A percentile compares a stretch with the other conserved stretches of the same genome.
Evolutionary conservation across 2,888 invertebrate genomes (phyloP).

Genomic region (Margaritifera margaritifera): DNA sequence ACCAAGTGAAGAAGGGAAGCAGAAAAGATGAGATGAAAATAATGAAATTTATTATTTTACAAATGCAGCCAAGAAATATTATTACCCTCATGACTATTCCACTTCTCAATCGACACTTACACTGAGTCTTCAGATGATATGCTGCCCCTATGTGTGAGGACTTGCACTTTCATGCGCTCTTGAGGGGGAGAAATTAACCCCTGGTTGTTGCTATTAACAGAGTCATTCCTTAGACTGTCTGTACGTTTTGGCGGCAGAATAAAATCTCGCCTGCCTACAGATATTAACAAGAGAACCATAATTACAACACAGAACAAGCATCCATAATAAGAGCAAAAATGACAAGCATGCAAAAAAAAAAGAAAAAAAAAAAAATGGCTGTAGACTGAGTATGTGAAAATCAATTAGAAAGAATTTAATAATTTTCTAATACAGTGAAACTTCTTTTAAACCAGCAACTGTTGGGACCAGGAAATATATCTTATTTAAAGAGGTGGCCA

Average conservation of each 20-base stretch:
- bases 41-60: no score
- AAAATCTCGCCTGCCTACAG: constrained; percentile 46
- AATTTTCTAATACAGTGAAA: not conserved
- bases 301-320: constrained; percentile 11
- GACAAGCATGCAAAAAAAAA: no score
- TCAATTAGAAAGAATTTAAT: not conserved
- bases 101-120: constrained; percentile 34
- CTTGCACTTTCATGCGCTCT: constrained; percentile 58
- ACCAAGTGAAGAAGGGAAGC: no score
- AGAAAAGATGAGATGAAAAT: no score
- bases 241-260: constrained; percentile 61
- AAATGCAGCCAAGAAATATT: no score
- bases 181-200: constrained; percentile 19
- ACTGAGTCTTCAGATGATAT: constrained; percentile 64
- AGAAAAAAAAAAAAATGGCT: no score
- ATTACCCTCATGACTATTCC: no score
- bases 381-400: not conserved
- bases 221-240: constrained; percentile 63
- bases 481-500: no score
- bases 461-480: no score
- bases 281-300: constrained; percentile 6
- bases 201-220: constrained; percentile 32
- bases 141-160: constrained; percentile 68
- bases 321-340: no score
- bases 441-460: no score